phyloP scores from a whole-genome alignment of 2,113 vertebrate species.

The Arothron firmamentum region DNA sequence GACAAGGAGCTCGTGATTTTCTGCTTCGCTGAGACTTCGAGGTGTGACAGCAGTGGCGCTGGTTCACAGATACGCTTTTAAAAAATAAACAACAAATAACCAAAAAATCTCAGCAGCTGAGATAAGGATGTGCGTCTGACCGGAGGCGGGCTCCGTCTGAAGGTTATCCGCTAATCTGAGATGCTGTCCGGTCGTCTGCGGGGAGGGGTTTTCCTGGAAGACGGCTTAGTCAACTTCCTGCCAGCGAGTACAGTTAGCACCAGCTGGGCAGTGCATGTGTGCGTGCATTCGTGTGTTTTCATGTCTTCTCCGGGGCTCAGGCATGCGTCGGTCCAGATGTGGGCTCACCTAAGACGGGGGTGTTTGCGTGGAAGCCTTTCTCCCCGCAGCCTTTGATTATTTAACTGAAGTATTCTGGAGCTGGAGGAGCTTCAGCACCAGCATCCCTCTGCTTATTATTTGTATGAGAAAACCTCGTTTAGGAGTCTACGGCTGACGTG shows the following conservation, averaged over 20 bases:
- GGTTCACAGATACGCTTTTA: too few species aligned
- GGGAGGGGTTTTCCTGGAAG: constrained; percentile 58
- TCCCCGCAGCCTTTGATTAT: constrained; percentile 35
- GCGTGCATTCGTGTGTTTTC: constrained; percentile 22
- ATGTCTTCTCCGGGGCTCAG: constrained; percentile 26
- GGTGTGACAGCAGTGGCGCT: too few species aligned
- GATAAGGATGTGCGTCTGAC: too few species aligned
- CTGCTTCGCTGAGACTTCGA: too few species aligned
- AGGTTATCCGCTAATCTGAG: not conserved
- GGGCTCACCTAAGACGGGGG: constrained; percentile 17
- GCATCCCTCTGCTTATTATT: not conserved
- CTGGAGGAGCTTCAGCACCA: not conserved
- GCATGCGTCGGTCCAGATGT: constrained; percentile 44
- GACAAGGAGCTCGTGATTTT: too few species aligned
- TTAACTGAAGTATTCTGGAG: constrained; percentile 21
- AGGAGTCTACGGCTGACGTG: too few species aligned
- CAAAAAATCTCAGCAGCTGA: too few species aligned
- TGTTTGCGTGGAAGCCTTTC: constrained; percentile 25
- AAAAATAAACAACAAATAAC: too few species aligned
- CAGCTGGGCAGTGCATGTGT: constrained; percentile 14
- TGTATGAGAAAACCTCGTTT: too few species aligned
- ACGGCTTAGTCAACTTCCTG: constrained; percentile 56
- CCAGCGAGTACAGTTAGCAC: constrained; percentile 46
- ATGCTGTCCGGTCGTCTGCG: not conserved
- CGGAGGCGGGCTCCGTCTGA: not conserved